phyloP scores from a whole-genome alignment of 2,888 invertebrate species.

The Eupeodes latifasciatus region DNA sequence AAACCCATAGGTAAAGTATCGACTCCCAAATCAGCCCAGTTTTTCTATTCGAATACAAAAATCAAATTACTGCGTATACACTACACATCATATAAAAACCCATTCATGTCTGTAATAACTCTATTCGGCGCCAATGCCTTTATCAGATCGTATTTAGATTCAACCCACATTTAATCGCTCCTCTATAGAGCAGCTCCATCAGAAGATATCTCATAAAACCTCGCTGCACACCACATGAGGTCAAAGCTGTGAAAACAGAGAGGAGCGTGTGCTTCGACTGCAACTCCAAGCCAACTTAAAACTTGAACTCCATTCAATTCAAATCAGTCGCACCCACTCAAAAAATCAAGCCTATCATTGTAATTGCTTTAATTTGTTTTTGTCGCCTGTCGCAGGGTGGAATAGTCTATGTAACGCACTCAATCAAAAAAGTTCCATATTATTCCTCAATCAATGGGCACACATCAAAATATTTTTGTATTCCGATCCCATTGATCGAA shows the following conservation, averaged over 20 bases:
- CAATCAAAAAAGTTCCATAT: constrained; percentile 71
- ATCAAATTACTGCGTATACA: constrained; percentile 45
- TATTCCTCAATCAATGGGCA: constrained; percentile 71
- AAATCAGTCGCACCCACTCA: constrained; percentile 65
- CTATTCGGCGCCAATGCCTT: constrained; percentile 70
- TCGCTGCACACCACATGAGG: constrained; percentile 57
- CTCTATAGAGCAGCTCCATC: constrained; percentile 43
- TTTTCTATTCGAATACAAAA: constrained; percentile 47
- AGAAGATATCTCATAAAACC: constrained; percentile 45
- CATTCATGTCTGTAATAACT: constrained; percentile 45
- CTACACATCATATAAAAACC: neutral
- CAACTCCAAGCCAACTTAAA: neutral
- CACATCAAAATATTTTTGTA: constrained; percentile 70
- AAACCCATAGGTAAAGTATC: constrained; percentile 1
- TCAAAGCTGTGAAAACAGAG: constrained; percentile 48
- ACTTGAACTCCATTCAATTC: constrained; percentile 35
- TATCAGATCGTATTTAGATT: constrained; percentile 73
- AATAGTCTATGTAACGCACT: constrained; percentile 58
- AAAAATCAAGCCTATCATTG: constrained; percentile 48
- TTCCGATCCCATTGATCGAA: constrained; percentile 70
- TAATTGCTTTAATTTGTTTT: constrained; percentile 76
- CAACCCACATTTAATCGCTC: constrained; percentile 74
- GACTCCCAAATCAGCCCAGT: constrained; percentile 56
- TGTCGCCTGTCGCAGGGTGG: constrained; percentile 70
- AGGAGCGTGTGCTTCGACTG: constrained; percentile 17